A percentile compares a stretch with the other conserved stretches of the same genome.
These are phyloP conservation scores for Rhadina sibilatrix DNA, from an alignment of 2,113 vertebrate species.

Conservation along the genomic window DNA sequence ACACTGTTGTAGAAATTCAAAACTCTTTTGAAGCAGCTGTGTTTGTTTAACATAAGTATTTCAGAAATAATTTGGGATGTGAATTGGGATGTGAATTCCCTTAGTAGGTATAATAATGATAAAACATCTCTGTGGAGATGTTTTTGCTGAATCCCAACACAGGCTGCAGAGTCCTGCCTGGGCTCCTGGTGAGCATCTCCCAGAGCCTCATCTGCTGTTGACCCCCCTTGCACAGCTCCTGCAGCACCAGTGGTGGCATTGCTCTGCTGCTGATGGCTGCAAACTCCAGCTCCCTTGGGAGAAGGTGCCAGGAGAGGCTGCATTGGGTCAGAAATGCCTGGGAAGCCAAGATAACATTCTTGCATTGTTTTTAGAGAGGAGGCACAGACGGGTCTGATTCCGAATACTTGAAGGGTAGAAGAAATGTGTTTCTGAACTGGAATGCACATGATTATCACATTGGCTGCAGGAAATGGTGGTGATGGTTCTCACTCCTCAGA, in stretches of 20 bases:
- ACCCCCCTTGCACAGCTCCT: background rate
- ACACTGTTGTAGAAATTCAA: background rate
- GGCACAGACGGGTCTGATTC: background rate
- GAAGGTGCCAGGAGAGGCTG: background rate
- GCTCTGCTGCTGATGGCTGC: background rate
- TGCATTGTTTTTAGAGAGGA: background rate
- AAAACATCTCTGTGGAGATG: background rate
- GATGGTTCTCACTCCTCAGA: background rate
- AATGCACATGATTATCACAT: rapidly evolving
- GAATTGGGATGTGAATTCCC: too few relatives aligned
- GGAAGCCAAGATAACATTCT: background rate
- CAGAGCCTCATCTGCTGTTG: background rate
- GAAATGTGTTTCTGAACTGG: background rate
- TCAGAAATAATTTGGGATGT: background rate
- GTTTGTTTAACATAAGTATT: background rate
- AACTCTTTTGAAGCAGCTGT: background rate
- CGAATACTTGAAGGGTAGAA: background rate
- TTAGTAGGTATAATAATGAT: background rate
- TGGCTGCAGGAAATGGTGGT: background rate
- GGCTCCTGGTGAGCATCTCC: background rate
- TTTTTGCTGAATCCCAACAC: background rate
- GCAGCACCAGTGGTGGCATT: background rate
- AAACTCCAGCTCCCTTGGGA: background rate
- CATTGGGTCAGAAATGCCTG: background rate
- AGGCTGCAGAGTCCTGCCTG: background rate